Base-by-base conservation (phyloP, 1,140 invertebrate genomes). In the Theocolax elegans region DNA sequence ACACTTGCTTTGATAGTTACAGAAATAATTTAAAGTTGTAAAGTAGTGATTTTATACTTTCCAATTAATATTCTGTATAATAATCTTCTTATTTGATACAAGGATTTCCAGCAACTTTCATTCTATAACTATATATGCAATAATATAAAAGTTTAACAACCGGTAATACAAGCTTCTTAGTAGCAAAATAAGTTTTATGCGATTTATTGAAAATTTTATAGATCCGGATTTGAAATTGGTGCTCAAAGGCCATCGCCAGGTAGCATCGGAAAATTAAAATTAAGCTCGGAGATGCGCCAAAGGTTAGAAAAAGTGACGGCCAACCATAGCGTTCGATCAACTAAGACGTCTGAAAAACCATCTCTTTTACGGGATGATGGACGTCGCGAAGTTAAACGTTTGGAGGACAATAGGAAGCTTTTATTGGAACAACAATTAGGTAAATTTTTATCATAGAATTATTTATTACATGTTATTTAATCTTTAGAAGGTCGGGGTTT, bases 201-300 rank as follows among this genome's bases (percentile, higher is more conserved):
- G 2, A 25, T 51, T 51, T 15, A 15, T 12, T 27, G 21, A 19
- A 51, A 59, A 19, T 17, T 73, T 35, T 58, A 17, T 49, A 85
- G 84, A 67, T 85, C 83, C 56, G 80, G 90, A 65, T 92, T 94
- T 69, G 93, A 94, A 78, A 91, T 94, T 25, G 92, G 92, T 0
- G 92, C 92, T 0, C 89, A 92, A 62, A 87, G 93, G 49, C 93
- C 93, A 13, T 90, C 91, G 2, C 93, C 94, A 0, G 94, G 94
- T 3, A 95, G 93, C 74, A 93, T 97, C 12, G 95, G 95, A 1
- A 97, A 97, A 83, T 80, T 97, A 6, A 94, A 95, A 79, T 89
- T 97, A 1, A 96, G 94, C 76, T 93, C 93, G 0, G 95, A 97
- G 86, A 97, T 97, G 95, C 89, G 94, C 29, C 92, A 95, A 75